phyloP scores from a whole-genome alignment of 2,797 vertebrate species.

The Sarcoramphus papa region DNA sequence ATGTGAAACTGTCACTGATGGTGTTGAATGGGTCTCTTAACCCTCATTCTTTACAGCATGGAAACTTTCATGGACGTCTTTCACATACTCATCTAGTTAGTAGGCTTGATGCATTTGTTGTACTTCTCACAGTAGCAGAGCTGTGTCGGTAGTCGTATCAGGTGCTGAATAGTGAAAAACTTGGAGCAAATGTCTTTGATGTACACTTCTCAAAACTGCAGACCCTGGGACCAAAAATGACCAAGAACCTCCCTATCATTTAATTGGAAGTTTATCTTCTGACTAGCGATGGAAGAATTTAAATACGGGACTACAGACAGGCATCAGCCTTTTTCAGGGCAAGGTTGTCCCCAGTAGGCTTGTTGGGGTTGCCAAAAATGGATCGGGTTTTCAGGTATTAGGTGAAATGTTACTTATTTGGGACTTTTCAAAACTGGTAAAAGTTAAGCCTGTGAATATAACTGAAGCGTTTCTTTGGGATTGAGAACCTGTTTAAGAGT shows the following conservation, averaged over 20 bases:
- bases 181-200: slow-evolving; percentile 10
- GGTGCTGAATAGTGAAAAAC: slow-evolving; percentile 33
- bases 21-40: slow-evolving; percentile 52
- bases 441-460: background rate
- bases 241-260: background rate
- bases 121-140: background rate
- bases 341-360: background rate
- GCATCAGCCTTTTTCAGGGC: background rate
- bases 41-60: slow-evolving; percentile 29
- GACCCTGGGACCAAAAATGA: slow-evolving; percentile 28
- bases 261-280: background rate
- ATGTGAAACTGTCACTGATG: slow-evolving; percentile 10
- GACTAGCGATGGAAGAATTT: background rate
- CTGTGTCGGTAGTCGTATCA: background rate
- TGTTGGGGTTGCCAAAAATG: background rate
- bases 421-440: background rate
- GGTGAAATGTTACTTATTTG: background rate
- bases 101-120: slow-evolving; percentile 3
- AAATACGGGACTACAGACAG: background rate
- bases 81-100: slow-evolving; percentile 33
- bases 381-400: background rate
- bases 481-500: background rate
- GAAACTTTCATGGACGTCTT: background rate
- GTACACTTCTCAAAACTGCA: slow-evolving; percentile 57
- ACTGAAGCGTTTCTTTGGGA: background rate